Evolutionary conservation across 2,113 vertebrate species (phyloP).

Genomic region (Channa argus): DNA sequence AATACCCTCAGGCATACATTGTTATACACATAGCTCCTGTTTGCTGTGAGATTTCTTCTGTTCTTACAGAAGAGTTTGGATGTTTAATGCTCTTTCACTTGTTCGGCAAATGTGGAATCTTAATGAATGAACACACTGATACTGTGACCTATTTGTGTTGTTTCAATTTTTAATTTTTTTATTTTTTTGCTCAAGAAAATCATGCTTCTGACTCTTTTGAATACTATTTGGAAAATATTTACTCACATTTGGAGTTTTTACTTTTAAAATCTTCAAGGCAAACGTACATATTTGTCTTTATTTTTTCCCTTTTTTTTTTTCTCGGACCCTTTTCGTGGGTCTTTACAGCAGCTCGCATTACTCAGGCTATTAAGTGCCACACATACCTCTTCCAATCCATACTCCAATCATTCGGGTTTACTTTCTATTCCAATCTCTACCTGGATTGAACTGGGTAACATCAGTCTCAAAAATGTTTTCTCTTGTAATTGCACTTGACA

Average conservation of each 20-base stretch:
- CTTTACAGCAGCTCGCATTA: constrained; percentile 26
- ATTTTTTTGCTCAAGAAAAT: background rate
- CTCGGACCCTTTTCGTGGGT: constrained; percentile 1
- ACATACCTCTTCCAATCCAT: constrained; percentile 26
- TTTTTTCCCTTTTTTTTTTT: background rate
- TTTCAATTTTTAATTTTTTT: background rate
- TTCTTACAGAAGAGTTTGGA: constrained; percentile 39
- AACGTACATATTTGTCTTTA: constrained; percentile 45
- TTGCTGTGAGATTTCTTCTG: constrained; percentile 50
- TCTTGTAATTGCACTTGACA: constrained; percentile 70
- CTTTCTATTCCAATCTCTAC: constrained; percentile 39
- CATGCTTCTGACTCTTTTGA: background rate
- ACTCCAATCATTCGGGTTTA: constrained; percentile 29
- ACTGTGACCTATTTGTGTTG: constrained; percentile 25
- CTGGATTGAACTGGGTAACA: constrained; percentile 51
- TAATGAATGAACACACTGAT: constrained; percentile 37
- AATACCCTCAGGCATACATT: constrained; percentile 55
- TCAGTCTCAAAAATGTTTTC: constrained; percentile 53
- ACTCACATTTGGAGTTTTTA: constrained; percentile 9
- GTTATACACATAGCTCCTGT: constrained; percentile 57
- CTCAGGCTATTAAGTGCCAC: constrained; percentile 18
- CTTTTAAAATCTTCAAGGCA: background rate
- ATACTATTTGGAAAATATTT: background rate
- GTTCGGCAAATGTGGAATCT: constrained; percentile 13
- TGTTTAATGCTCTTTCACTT: constrained; percentile 30